Evolutionary conservation across 2,113 vertebrate species (phyloP).

Genomic region (Empidonax traillii): DNA sequence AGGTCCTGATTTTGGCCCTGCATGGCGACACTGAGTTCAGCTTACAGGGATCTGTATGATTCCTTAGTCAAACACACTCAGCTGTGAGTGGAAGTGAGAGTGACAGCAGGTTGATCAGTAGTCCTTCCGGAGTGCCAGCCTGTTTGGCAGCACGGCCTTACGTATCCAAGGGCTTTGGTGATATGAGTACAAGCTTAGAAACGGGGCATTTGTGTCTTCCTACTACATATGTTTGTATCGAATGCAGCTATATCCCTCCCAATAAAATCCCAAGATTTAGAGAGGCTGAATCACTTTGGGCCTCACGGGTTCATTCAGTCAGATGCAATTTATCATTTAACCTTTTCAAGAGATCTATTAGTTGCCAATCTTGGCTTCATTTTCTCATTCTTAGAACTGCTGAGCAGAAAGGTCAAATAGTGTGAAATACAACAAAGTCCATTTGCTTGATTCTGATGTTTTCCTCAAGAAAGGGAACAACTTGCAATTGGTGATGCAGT

Average conservation of each 20-base stretch:
- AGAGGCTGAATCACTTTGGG: background rate
- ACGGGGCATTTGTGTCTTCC: rapidly evolving
- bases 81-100: background rate
- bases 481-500: background rate
- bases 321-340: slow-evolving; percentile 19
- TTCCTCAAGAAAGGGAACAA: background rate
- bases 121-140: background rate
- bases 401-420: background rate
- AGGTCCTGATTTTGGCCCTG: background rate
- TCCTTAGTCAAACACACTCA: background rate
- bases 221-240: background rate
- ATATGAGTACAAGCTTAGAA: background rate
- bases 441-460: background rate
- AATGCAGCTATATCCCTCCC: background rate
- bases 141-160: background rate
- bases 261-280: background rate
- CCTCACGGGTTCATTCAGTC: background rate
- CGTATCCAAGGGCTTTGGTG: background rate
- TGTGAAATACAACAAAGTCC: background rate
- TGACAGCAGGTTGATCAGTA: background rate
- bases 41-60: background rate
- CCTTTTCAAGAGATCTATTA: background rate
- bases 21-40: background rate
- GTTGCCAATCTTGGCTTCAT: background rate
- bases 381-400: background rate